Evolutionary conservation across 2,888 invertebrate genomes (phyloP).

Genomic region (Chrysina gloriosa): DNA sequence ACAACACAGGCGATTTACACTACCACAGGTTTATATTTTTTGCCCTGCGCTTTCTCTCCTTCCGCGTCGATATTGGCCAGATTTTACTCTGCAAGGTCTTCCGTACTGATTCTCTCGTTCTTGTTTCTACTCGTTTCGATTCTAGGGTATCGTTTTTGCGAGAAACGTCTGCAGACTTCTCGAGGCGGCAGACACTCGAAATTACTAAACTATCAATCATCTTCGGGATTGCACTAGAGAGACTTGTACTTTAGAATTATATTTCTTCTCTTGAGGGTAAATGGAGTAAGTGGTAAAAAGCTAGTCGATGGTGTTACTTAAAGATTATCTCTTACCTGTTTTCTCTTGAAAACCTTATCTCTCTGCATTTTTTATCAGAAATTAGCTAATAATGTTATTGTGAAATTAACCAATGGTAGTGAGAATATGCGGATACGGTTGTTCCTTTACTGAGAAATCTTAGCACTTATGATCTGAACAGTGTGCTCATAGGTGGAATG

Average conservation of each 20-base stretch:
- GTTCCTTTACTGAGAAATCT: too few relatives aligned
- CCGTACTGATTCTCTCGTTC: slow-evolving; percentile 35
- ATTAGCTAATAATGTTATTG: too few relatives aligned
- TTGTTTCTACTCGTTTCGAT: slow-evolving; percentile 32
- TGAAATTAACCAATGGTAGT: too few relatives aligned
- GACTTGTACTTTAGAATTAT: not conserved
- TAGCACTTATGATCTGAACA: too few relatives aligned
- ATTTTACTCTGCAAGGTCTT: slow-evolving; percentile 32
- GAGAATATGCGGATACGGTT: too few relatives aligned
- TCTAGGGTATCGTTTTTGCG: slow-evolving; percentile 13
- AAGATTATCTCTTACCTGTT: too few relatives aligned
- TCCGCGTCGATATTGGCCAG: slow-evolving; percentile 45
- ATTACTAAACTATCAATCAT: slow-evolving; percentile 35
- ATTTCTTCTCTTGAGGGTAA: not conserved
- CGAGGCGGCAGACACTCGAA: slow-evolving; percentile 15
- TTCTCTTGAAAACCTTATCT: too few relatives aligned
- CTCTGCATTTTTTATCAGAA: too few relatives aligned
- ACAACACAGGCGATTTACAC: slow-evolving; percentile 52
- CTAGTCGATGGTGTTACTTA: too few relatives aligned
- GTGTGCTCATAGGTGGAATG: too few relatives aligned
- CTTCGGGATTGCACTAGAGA: slow-evolving; percentile 29
- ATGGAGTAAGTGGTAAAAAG: too few relatives aligned
- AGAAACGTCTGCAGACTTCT: not conserved
- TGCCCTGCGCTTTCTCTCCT: slow-evolving; percentile 46
- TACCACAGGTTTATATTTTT: slow-evolving; percentile 35